Conservation (phyloP, 2,113 vertebrate genomes). For the Antennarius striatus region DNA sequence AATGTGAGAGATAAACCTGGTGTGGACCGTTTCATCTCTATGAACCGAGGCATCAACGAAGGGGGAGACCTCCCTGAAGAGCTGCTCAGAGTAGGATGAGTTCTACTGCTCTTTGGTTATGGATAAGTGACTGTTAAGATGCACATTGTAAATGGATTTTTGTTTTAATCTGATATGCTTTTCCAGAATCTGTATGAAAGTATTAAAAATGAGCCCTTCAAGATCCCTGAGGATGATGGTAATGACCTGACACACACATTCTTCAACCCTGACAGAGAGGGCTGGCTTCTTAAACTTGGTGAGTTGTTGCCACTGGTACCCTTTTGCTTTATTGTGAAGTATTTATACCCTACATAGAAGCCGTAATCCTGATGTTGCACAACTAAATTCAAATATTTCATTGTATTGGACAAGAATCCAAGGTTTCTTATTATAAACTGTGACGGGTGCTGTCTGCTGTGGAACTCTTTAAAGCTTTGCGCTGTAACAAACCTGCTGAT, state of each 20-base stretch:
- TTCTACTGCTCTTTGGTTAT: neutral
- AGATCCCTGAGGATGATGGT: slow-evolving; percentile 94
- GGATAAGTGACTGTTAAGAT: neutral
- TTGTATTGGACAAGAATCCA: no score
- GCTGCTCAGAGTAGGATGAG: slow-evolving; percentile 82
- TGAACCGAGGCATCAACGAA: slow-evolving; percentile 93
- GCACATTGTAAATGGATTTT: neutral
- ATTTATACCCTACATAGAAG: neutral
- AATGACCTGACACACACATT: slow-evolving; percentile 93
- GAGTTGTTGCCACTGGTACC: slow-evolving; percentile 39
- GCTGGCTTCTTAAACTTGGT: slow-evolving; percentile 94
- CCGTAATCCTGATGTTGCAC: neutral
- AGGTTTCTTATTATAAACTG: neutral
- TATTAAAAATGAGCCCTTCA: slow-evolving; percentile 92
- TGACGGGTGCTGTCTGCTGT: slow-evolving; percentile 5
- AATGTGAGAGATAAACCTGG: slow-evolving; percentile 90
- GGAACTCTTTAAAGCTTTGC: slow-evolving; percentile 40
- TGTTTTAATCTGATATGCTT: neutral
- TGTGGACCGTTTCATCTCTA: slow-evolving; percentile 88
- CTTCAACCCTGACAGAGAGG: slow-evolving; percentile 92
- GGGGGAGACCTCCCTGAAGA: slow-evolving; percentile 91
- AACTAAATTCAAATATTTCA: neutral
- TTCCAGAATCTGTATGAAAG: slow-evolving; percentile 90
- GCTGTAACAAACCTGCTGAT: slow-evolving; percentile 24
- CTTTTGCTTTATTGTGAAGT: neutral